phyloP scores from a whole-genome alignment of 1,140 invertebrate species.

The Heliconius himera region DNA sequence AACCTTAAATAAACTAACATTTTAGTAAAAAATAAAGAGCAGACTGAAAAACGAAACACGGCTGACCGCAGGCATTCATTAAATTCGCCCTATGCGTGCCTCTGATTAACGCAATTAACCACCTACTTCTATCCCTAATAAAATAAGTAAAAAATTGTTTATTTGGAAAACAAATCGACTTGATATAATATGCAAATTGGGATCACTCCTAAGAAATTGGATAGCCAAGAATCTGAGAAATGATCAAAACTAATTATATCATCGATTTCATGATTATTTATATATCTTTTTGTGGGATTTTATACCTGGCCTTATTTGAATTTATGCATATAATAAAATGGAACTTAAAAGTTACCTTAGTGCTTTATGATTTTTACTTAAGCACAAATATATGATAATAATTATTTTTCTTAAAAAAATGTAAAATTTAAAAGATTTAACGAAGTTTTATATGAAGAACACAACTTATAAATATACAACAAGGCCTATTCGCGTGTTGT shows the following conservation, averaged over 20 bases:
- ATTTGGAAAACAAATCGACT: background rate
- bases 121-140: background rate
- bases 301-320: background rate
- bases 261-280: background rate
- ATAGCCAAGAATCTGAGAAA: background rate
- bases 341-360: too few relatives aligned
- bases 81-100: constrained; percentile 27
- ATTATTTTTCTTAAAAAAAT: background rate
- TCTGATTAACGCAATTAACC: constrained; percentile 24
- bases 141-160: background rate
- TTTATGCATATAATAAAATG: too few relatives aligned
- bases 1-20: constrained; percentile 28
- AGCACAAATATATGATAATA: too few relatives aligned
- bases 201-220: background rate
- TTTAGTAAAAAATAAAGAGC: constrained; percentile 28
- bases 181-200: background rate
- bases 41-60: constrained; percentile 23
- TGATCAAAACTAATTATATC: background rate
- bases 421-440: background rate
- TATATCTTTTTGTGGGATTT: background rate
- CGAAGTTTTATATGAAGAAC: too few relatives aligned
- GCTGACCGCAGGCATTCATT: constrained; percentile 29
- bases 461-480: background rate
- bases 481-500: background rate
- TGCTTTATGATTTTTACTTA: too few relatives aligned